phyloP scores from a whole-genome alignment of 2,888 invertebrate genomes.

The Kryphioiulus occultus region DNA sequence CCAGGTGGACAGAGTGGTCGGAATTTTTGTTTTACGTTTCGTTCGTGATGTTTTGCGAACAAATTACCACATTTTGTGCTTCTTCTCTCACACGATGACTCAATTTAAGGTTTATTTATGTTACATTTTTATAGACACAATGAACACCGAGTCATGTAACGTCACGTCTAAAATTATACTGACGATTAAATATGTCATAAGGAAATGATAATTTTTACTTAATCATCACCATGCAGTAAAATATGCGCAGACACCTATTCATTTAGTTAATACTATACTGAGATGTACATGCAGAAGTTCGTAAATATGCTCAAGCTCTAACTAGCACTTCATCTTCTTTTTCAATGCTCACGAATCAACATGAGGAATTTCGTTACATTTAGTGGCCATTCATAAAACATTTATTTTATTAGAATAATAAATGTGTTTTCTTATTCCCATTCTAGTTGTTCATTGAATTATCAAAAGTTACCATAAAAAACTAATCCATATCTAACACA shows the following conservation, averaged over 20 bases:
- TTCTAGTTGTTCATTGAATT: too few relatives aligned
- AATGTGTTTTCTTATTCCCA: too few relatives aligned
- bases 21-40: neutral
- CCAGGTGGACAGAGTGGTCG: neutral
- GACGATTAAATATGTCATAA: constrained; percentile 1
- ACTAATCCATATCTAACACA: neutral
- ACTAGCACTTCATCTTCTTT: too few relatives aligned
- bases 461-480: neutral
- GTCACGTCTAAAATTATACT: neutral
- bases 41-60: neutral
- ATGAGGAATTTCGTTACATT: too few relatives aligned
- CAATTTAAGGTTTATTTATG: neutral
- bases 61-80: neutral
- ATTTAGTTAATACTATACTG: too few relatives aligned
- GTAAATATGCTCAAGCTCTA: too few relatives aligned
- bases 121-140: neutral
- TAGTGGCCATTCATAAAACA: too few relatives aligned
- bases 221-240: too few relatives aligned
- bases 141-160: neutral
- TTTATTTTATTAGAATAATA: too few relatives aligned
- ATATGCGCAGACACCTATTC: too few relatives aligned
- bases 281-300: too few relatives aligned
- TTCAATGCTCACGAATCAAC: too few relatives aligned
- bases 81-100: neutral
- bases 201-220: neutral